Conservation (phyloP, 1,140 invertebrate genomes). For the Rhizoglyphus robini region DNA sequence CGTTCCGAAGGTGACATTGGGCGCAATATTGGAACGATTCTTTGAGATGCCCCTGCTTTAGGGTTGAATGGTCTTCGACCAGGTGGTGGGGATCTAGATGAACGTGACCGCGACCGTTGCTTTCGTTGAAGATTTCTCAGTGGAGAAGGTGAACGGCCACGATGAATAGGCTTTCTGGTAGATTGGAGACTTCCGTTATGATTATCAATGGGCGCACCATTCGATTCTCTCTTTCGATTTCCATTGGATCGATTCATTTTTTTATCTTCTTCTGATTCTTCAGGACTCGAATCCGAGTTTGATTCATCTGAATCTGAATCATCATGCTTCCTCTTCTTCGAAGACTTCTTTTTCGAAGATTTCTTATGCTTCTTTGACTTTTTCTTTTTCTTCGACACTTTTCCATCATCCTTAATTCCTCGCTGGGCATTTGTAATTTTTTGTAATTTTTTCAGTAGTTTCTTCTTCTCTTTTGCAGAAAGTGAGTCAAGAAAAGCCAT, state of each 20-base stretch:
- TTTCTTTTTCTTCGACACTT: constrained; percentile 17
- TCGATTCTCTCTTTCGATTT: not conserved
- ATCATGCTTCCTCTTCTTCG: not conserved
- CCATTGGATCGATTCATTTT: too few relatives aligned
- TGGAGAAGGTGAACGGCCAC: too few relatives aligned
- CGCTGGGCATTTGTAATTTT: not conserved
- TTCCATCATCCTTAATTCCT: constrained; percentile 7
- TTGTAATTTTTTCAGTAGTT: constrained; percentile 57
- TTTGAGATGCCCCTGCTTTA: too few relatives aligned
- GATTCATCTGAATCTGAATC: not conserved
- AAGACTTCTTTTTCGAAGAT: not conserved
- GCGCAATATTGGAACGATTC: too few relatives aligned
- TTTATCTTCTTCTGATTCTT: not conserved
- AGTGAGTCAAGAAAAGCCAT: constrained; percentile 64
- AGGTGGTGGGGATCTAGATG: too few relatives aligned
- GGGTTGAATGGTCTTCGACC: too few relatives aligned
- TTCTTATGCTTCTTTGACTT: not conserved
- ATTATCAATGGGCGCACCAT: not conserved
- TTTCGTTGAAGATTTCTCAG: too few relatives aligned
- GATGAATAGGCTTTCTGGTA: too few relatives aligned
- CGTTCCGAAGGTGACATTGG: too few relatives aligned
- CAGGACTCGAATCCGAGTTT: not conserved
- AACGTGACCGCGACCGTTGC: too few relatives aligned
- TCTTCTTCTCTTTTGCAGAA: constrained; percentile 74
- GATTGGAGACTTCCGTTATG: not conserved